phyloP scores from a whole-genome alignment of 2,888 invertebrate species.

The Scaeva pyrastri region DNA sequence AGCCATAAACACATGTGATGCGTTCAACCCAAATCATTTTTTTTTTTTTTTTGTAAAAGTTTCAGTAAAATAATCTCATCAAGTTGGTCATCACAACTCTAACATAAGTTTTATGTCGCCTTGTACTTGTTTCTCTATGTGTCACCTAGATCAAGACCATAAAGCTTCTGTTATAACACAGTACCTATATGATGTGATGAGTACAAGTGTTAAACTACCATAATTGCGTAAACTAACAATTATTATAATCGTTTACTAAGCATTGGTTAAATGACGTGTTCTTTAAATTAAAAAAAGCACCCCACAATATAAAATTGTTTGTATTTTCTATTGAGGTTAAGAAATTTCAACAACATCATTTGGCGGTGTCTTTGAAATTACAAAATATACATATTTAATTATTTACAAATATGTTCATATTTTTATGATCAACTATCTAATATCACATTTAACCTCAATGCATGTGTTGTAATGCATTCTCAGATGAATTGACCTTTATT shows the following conservation, averaged over 20 bases:
- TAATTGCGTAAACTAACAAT: background rate
- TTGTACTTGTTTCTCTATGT: slow-evolving; percentile 44
- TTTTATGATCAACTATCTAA: background rate
- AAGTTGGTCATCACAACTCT: background rate
- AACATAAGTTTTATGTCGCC: background rate
- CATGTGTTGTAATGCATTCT: background rate
- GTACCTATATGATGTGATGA: background rate
- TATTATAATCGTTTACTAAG: background rate
- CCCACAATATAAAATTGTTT: background rate
- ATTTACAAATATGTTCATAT: background rate
- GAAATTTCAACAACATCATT: background rate
- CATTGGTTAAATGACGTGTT: background rate
- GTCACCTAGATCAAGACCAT: slow-evolving; percentile 58
- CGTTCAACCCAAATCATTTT: no score
- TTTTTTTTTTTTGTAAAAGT: no score
- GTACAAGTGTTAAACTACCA: background rate
- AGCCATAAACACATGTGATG: no score
- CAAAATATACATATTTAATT: background rate
- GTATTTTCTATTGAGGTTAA: slow-evolving; percentile 19
- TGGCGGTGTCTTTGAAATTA: slow-evolving; percentile 15
- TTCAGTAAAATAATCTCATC: background rate
- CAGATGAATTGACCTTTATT: background rate
- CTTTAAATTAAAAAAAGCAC: background rate
- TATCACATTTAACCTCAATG: background rate
- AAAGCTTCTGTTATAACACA: background rate